These are phyloP conservation scores for Ptilodon capucinus DNA, from an alignment of 2,888 invertebrate genomes.

Conservation along the genomic window DNA sequence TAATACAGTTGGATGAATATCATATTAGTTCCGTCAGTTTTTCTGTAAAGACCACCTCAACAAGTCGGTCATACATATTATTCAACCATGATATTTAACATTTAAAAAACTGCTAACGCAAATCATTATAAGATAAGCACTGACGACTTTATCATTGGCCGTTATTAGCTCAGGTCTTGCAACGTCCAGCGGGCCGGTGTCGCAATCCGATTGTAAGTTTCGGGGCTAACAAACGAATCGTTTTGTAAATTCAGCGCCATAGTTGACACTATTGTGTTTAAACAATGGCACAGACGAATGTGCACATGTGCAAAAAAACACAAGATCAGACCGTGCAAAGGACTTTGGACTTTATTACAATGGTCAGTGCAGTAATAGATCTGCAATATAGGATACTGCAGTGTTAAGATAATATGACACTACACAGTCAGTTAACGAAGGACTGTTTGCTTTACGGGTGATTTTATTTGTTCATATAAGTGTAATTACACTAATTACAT, in stretches of 20 bases:
- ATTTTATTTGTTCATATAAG: constrained; percentile 6
- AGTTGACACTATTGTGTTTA: constrained; percentile 50
- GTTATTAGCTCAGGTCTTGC: constrained; percentile 1
- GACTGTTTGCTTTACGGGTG: constrained; percentile 6
- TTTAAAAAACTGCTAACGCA: constrained; percentile 8
- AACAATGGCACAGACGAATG: constrained; percentile 44
- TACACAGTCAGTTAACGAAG: constrained; percentile 7
- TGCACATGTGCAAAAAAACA: constrained; percentile 23
- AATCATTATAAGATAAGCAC: constrained; percentile 10
- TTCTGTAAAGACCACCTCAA: background rate
- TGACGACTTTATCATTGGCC: constrained; percentile 24
- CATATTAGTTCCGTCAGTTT: no score
- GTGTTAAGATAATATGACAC: constrained; percentile 3
- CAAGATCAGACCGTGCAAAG: constrained; percentile 14
- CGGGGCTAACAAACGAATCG: constrained; percentile 28
- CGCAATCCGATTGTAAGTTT: constrained; percentile 18
- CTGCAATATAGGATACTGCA: background rate
- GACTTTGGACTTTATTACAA: constrained; percentile 20
- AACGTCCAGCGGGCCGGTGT: constrained; percentile 6
- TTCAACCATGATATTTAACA: background rate
- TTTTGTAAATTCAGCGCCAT: constrained; percentile 47
- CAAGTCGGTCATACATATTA: background rate
- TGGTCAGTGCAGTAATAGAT: constrained; percentile 1
- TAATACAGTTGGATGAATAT: no score
- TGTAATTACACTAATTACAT: constrained; percentile 7